Evolutionary conservation across 1,140 invertebrate species (phyloP), one percentile per base, ranked within the genome.

Genomic region (Aleiodes sp.): DNA sequence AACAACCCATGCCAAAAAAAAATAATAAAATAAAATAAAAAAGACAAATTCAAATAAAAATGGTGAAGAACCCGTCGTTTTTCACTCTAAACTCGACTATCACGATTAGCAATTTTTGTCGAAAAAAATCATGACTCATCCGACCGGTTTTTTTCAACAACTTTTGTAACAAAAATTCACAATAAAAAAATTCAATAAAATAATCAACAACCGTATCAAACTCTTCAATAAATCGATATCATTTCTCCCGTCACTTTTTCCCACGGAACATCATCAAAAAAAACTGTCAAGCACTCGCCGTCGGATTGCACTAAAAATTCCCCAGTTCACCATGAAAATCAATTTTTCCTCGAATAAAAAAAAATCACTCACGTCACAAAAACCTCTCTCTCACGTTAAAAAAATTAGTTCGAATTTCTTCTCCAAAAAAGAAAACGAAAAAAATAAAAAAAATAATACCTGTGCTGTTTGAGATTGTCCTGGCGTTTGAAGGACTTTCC

Each of bases 401-500:
- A 31, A 61, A 33, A 31, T 60, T 26, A 9, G 10, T 0, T 29
- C 12, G 1, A 61, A n/a, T 16, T 7, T 14, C 12, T n/a, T 46
- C 16, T 46, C 19, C 0, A 26, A 68, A 37, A 56, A 65, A 52
- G 56, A n/a, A 64, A 67, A 41, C 6, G 3, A n/a, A 31, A 60
- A 46, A 16, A 65, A 59, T 8, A 37, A 72, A 68, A 70, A 69
- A 61, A 24, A 21, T 37, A 14, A 46, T 68, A 97, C 95, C 95
- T 96, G 91, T 97, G 96, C 87, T 97, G 95, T 88, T 96, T 94
- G 78, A 97, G 90, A 87, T 96, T 96, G 87, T 97, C 95, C 90
- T 99, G 97, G 78, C 97, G 89, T 84, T 99, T 95, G 90, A 99
- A 99, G 78, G 95, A 95, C 88, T 99, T 99, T 81, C 96, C 94